Evolutionary conservation across 2,888 invertebrate species (phyloP), one percentile per base, ranked within the genome.

Genomic region (Embidobia sp.): DNA sequence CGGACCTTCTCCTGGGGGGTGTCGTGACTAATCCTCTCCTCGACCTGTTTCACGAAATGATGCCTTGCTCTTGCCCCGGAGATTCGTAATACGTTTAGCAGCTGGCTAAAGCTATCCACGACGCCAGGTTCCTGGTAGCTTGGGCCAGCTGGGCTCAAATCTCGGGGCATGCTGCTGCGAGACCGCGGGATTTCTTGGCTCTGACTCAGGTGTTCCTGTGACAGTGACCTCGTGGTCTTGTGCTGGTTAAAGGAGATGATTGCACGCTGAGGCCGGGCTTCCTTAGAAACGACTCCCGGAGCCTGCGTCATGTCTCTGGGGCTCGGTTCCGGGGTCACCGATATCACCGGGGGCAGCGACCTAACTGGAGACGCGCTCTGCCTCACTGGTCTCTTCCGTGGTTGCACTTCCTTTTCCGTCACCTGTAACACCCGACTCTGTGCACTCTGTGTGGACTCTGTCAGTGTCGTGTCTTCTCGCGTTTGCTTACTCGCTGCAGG

Each of bases 101-200:
- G 92, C 84, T 95, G 95, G 0, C 92, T 92, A 7, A 94, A 93
- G 18, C 95, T 92, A 83, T 95, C 94, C 0, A 92, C 90, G 76
- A 96, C 92, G 1, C 93, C 91, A 0, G 93, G 93, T 81, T 95
- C 94, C 91, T 81, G 75, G 15, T 4, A 15, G 72, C 49, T 55
- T 3, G 73, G 61, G 35, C 64, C 18, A n/a, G 37, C 10, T 3
- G 33, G 22, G n/a, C 5, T 15, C 77, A 86, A 86, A 18, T 87
- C 82, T 1, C 84, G 22, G 11, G 61, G 73, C 69, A 69, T 44
- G 53, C 66, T 66, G 46, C 64, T 64, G 5, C 57, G 67, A 6
- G 57, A 57, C 7, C 10, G 69, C 1, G 18, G 5, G 85, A 86
- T 22, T 87, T 84, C 72, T 85, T 85, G 1, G 87, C 86, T 2